Base-by-base conservation (phyloP, 23 tunicate genomes). In the Botrylloides violaceus region DNA sequence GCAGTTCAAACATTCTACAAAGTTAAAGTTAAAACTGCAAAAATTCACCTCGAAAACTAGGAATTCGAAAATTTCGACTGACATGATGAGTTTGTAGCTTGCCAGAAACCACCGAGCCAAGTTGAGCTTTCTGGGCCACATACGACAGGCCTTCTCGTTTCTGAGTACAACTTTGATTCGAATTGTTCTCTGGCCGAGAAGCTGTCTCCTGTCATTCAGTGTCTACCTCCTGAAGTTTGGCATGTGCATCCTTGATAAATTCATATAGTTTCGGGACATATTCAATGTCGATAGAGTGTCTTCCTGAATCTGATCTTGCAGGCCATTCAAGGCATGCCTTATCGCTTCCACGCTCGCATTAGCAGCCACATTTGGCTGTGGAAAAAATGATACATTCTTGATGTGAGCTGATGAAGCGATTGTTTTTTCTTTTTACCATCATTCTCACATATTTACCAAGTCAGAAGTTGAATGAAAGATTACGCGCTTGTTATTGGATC, bases 141-240 rank as follows among this genome's bases (percentile, higher is more conserved):
- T n/a, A n/a, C n/a, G n/a, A n/a, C n/a, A n/a, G n/a, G n/a, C n/a
- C n/a, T n/a, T n/a, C n/a, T n/a, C n/a, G n/a, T n/a, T n/a, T n/a
- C n/a, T n/a, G n/a, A n/a, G n/a, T n/a, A n/a, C n/a, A n/a, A n/a
- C n/a, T n/a, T n/a, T n/a, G n/a, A n/a, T n/a, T n/a, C n/a, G n/a
- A n/a, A n/a, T n/a, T n/a, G n/a, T n/a, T 43, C 12, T 43, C 53
- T 7, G 53, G 12, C 15, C 9, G 15, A 43, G 15, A 15, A 43
- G 53, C 53, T 43, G 53, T 43, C 53, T 43, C 53, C 53, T 43
- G 53, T 9, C 53, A 43, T 43, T 43, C 53, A 43, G 53, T 43
- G 53, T 43, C 53, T 7, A 43, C 53, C 53, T 43, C 53, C 53
- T 43, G 53, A 43, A 43, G 53, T 15, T 43, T 43, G 53, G 53